Conservation (phyloP, 1,140 invertebrate species). For the Brachystomella parvula region DNA sequence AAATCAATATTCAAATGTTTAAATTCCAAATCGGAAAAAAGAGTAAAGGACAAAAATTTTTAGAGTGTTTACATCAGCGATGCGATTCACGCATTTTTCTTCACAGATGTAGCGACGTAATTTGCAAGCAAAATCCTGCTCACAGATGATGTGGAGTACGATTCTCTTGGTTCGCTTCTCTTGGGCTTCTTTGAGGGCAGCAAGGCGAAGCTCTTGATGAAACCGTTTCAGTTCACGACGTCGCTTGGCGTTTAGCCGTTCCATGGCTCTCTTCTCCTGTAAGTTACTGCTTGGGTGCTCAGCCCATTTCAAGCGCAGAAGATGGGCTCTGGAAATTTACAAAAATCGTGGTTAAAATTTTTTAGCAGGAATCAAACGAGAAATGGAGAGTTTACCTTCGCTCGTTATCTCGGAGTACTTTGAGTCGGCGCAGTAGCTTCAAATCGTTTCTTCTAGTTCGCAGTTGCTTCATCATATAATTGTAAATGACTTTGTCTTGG, state of each 20-base stretch:
- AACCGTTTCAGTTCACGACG: not conserved
- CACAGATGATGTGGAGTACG: conserved; percentile 17
- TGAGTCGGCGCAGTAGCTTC: conserved; percentile 1
- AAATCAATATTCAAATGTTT: not conserved
- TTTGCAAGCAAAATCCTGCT: conserved; percentile 13
- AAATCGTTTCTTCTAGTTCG: not conserved
- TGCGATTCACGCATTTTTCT: conserved; percentile 16
- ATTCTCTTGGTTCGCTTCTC: not conserved
- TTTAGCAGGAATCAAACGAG: not conserved
- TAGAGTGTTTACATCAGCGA: conserved; percentile 19
- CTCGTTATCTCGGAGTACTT: not conserved
- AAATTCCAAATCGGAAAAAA: not conserved
- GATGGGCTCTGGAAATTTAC: not conserved
- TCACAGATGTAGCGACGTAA: not conserved
- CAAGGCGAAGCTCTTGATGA: not conserved
- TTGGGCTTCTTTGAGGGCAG: not conserved
- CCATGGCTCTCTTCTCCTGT: conserved; percentile 1
- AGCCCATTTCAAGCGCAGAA: not conserved
- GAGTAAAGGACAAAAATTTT: not conserved
- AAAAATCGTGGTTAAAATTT: not conserved
- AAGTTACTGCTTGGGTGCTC: conserved; percentile 15
- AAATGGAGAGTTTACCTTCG: conserved; percentile 2
- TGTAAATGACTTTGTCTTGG: not conserved
- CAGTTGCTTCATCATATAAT: not conserved
- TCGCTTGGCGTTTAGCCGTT: conserved; percentile 2